phyloP scores from a whole-genome alignment of 2,113 vertebrate genomes.

The Pteronura brasiliensis region DNA sequence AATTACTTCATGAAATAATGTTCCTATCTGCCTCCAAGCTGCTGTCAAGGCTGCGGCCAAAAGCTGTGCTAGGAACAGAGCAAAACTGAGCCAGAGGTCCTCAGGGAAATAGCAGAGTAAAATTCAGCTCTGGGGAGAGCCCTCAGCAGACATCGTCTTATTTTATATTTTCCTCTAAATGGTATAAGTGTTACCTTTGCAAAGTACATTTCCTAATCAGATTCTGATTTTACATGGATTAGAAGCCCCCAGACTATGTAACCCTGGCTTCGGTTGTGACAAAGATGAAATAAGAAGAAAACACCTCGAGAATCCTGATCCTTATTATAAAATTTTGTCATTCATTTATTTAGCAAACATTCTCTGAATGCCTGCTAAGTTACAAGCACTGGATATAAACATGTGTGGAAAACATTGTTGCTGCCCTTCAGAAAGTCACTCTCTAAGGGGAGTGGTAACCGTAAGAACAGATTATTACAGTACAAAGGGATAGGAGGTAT shows the following conservation, averaged over 20 bases:
- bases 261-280: neutral
- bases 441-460: neutral
- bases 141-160: neutral
- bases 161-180: neutral
- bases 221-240: neutral
- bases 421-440: neutral
- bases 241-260: neutral
- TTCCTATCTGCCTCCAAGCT: conserved; percentile 63
- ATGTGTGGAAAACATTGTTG: neutral
- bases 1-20: conserved; percentile 71
- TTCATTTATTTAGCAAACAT: conserved; percentile 42
- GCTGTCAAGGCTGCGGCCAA: conserved; percentile 64
- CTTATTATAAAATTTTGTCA: conserved; percentile 35
- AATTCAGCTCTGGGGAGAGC: neutral
- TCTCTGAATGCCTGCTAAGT: conserved; percentile 10
- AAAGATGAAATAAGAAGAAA: conserved; percentile 30
- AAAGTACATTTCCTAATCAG: neutral
- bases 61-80: conserved; percentile 51
- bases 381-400: neutral
- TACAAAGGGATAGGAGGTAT: neutral
- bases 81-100: conserved; percentile 18
- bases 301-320: neutral
- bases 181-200: neutral
- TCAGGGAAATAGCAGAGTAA: neutral
- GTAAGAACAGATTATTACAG: neutral